A percentile compares a stretch with the other conserved stretches of the same genome.
phyloP scores from a whole-genome alignment of 2,113 vertebrate genomes.

The Anser brachyrhynchus region DNA sequence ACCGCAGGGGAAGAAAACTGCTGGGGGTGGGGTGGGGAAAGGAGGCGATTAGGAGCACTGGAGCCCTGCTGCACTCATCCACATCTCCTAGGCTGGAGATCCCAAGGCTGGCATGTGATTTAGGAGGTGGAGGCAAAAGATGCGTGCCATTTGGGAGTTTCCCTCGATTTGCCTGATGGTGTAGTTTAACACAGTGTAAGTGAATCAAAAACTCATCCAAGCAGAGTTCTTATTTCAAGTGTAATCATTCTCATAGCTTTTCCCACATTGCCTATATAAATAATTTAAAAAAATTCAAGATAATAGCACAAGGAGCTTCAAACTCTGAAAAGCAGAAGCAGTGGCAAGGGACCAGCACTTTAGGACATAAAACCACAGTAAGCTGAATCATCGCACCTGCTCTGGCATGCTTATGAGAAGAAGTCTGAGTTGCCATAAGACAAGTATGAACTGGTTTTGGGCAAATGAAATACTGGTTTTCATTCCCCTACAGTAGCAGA shows the following conservation, averaged over 20 bases:
- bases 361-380: constrained; percentile 27
- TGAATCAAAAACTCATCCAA: not conserved
- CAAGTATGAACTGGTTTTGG: constrained; percentile 34
- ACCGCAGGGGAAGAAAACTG: not conserved
- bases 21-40: not conserved
- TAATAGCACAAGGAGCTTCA: constrained; percentile 29
- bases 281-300: not conserved
- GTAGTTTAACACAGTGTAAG: not conserved
- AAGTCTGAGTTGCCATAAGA: not conserved
- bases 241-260: constrained; percentile 20
- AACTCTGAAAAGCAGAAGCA: constrained; percentile 12
- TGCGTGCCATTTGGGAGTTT: not conserved
- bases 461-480: constrained; percentile 11
- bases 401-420: constrained; percentile 9
- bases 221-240: not conserved
- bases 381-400: constrained; percentile 17
- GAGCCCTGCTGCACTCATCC: not conserved
- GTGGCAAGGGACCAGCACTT: constrained; percentile 22
- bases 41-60: not conserved
- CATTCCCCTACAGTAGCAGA: not conserved
- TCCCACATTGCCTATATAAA: constrained; percentile 37
- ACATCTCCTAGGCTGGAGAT: not conserved
- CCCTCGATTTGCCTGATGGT: not conserved
- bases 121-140: not conserved
- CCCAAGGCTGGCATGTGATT: not conserved